Conservation (phyloP, 2,888 invertebrate genomes). For the Melanostoma mellinum region DNA sequence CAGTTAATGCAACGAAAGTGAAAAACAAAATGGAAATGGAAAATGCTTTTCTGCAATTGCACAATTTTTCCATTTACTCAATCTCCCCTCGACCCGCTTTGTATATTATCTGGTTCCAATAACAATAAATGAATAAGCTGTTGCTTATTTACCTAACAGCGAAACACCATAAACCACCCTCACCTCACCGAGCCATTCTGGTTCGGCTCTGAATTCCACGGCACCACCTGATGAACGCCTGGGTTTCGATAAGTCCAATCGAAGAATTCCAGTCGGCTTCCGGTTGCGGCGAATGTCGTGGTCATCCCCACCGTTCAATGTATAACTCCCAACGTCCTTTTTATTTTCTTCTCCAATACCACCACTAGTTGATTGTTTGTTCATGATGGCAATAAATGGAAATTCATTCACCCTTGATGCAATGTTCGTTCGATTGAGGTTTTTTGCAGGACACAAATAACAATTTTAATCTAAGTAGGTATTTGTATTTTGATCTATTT, state of each 20-base stretch:
- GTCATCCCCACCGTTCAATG: constrained; percentile 30
- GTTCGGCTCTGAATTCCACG: constrained; percentile 81
- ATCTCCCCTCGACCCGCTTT: not conserved
- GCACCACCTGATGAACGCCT: constrained; percentile 83
- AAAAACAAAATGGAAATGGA: constrained; percentile 39
- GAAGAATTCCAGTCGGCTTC: constrained; percentile 82
- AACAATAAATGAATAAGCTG: constrained; percentile 44
- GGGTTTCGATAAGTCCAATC: constrained; percentile 82
- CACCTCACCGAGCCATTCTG: constrained; percentile 77
- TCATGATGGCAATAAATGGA: constrained; percentile 61
- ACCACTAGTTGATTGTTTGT: constrained; percentile 69
- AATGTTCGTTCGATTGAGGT: constrained; percentile 3
- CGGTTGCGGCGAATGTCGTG: constrained; percentile 46
- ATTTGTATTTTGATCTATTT: not conserved
- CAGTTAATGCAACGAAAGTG: constrained; percentile 25
- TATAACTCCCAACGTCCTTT: constrained; percentile 29
- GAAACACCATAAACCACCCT: constrained; percentile 58
- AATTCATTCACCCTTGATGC: constrained; percentile 24
- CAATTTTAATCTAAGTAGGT: too few species aligned
- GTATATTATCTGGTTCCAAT: constrained; percentile 41
- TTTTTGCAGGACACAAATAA: constrained; percentile 34
- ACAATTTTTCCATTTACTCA: constrained; percentile 4
- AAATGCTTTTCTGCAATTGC: constrained; percentile 41
- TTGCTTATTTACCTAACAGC: constrained; percentile 35
- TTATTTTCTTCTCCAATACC: constrained; percentile 3